Conservation (phyloP, 1,140 invertebrate genomes). For the Apis florea region DNA sequence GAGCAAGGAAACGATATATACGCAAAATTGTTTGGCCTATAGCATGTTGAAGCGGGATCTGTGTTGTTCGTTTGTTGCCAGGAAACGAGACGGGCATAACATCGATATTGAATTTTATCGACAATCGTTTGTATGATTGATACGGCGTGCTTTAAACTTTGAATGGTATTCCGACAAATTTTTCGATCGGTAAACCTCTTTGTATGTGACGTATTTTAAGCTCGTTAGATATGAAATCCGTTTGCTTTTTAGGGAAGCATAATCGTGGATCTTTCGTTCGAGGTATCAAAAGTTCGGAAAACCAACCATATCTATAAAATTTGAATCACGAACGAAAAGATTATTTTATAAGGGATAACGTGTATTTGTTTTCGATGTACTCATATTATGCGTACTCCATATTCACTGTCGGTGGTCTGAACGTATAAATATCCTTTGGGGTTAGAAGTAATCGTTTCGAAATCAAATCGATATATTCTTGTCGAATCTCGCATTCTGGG, state of each 20-base stretch:
- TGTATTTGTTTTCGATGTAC: neutral
- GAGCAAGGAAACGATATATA: neutral
- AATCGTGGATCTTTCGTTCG: constrained; percentile 67
- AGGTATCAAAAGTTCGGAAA: constrained; percentile 59
- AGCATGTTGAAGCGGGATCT: constrained; percentile 18
- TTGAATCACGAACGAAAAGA: neutral
- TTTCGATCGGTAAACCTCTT: constrained; percentile 54
- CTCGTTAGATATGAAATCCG: constrained; percentile 70
- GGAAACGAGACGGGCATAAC: constrained; percentile 62
- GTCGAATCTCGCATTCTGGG: constrained; percentile 39
- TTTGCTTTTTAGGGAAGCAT: constrained; percentile 63
- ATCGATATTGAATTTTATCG: constrained; percentile 41
- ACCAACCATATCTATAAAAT: constrained; percentile 74
- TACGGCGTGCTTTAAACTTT: constrained; percentile 33
- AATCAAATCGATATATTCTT: constrained; percentile 69
- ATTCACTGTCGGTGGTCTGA: constrained; percentile 68
- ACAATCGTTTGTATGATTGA: neutral
- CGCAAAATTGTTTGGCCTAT: neutral
- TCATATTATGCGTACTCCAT: constrained; percentile 69
- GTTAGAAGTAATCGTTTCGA: constrained; percentile 43
- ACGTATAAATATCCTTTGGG: constrained; percentile 69
- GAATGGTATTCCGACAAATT: constrained; percentile 69
- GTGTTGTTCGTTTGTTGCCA: constrained; percentile 60
- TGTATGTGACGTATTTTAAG: constrained; percentile 64
- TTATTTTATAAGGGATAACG: neutral